Percentiles rank a stretch among this genome's conserved stretches.
Evolutionary conservation across 1,140 invertebrate species (phyloP).

Genomic region (Bathynomus jamesi): DNA sequence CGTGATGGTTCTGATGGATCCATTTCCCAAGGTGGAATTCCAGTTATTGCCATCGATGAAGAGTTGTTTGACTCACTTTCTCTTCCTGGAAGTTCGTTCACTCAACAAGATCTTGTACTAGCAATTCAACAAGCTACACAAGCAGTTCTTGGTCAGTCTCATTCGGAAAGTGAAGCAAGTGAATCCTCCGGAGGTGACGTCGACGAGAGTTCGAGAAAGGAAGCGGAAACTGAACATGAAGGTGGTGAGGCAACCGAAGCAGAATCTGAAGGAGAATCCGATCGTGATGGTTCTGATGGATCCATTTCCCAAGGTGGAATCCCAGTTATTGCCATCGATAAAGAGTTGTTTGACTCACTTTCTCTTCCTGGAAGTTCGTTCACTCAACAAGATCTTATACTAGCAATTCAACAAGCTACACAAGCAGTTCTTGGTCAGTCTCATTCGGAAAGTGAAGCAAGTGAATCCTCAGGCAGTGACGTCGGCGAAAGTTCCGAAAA

Average conservation of each 20-base stretch:
- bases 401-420: neutral
- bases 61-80: neutral
- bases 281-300: neutral
- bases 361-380: neutral
- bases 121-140: neutral
- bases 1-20: neutral
- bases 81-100: neutral
- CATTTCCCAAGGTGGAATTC: neutral
- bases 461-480: too few species aligned
- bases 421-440: neutral
- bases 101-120: neutral
- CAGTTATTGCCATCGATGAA: neutral
- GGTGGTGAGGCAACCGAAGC: neutral
- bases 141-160: too few species aligned
- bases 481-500: too few species aligned
- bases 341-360: neutral
- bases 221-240: neutral
- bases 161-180: too few species aligned
- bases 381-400: neutral
- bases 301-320: neutral
- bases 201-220: neutral
- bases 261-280: neutral
- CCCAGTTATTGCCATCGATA: neutral
- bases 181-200: too few species aligned
- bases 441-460: too few species aligned